Evolutionary conservation across 1,140 invertebrate species (phyloP), one percentile per base, ranked within the genome.

Genomic region (Drosophila azteca): DNA sequence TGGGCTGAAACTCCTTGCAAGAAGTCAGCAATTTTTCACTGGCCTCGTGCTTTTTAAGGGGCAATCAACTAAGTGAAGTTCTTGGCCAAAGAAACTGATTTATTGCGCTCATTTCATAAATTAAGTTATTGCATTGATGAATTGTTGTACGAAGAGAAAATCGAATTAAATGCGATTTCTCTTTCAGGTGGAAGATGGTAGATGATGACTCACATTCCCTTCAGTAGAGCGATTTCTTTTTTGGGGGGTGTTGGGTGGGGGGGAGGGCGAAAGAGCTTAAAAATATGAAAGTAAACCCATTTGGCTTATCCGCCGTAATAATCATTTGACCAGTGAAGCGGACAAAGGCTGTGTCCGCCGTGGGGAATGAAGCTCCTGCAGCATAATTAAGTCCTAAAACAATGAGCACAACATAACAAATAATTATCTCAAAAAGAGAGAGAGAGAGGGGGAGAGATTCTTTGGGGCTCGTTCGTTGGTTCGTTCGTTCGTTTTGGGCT

Each of bases 381-480:
- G 11, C 48, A 72, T 80, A 80, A 81, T 80, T 45, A 79, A 68
- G 67, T 73, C 72, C 61, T 81, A 64, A 81, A 77, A 81, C 78
- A 82, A 82, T 82, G 69, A 80, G 55, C 59, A 71, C 48, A 64
- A 64, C 53, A 75, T 78, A 61, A 74, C 66, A 80, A 81, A 73
- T 77, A 74, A 74, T 74, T 67, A 77, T 77, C 68, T 73, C n/a
- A 41, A 15, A 44, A 22, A 55, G 53, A n/a, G 53, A n/a, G 39
- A 43, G 53, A n/a, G 53, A 22, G 39, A 55, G 53, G 5, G 53
- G n/a, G 39, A 55, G 53, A 9, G 53, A 22, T 44, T 26, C 53
- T 39, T 39, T 13, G 35, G 35, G 35, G 35, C 9, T 35, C 31
- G 9, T 35, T 9, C 31, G 3, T 35, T 20, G 35, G 35, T 3